A percentile compares a stretch with the other conserved stretches of the same genome.
phyloP scores from a whole-genome alignment of 2,113 vertebrate genomes.

The Alouatta palliata region DNA sequence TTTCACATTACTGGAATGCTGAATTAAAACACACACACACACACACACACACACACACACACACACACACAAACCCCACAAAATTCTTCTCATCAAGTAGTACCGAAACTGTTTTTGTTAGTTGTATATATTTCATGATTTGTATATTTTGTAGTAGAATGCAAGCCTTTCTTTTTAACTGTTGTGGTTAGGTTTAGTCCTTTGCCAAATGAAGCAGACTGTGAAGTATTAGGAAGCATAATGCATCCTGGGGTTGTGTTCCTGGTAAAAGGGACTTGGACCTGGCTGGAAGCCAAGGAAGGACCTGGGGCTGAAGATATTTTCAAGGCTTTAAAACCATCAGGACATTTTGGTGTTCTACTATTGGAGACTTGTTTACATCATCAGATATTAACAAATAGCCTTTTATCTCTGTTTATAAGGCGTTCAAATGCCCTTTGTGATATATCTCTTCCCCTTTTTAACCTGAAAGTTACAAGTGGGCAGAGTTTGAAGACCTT shows the following conservation, averaged over 20 bases:
- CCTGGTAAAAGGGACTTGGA: conserved; percentile 51
- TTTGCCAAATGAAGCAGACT: conserved; percentile 81
- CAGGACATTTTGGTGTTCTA: not conserved
- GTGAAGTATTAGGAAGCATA: conserved; percentile 76
- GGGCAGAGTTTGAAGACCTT: conserved; percentile 28
- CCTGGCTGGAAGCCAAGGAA: conserved; percentile 41
- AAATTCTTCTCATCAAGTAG: conserved; percentile 84
- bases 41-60: not conserved
- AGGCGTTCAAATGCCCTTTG: conserved; percentile 9
- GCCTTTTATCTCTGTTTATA: not conserved
- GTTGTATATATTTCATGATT: conserved; percentile 85
- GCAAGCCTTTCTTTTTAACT: conserved; percentile 79
- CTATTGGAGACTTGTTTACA: not conserved
- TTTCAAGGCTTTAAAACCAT: conserved; percentile 64
- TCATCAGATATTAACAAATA: conserved; percentile 16
- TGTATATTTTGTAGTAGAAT: conserved; percentile 83
- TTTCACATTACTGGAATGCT: conserved; percentile 88
- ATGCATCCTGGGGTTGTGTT: conserved; percentile 63
- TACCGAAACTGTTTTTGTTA: conserved; percentile 83
- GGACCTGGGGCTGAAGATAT: not conserved
- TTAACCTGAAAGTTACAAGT: not conserved
- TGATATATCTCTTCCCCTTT: not conserved
- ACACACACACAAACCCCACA: conserved; percentile 51
- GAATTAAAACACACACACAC: conserved; percentile 59
- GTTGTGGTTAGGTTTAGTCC: conserved; percentile 80